phyloP scores from a whole-genome alignment of 2,888 invertebrate genomes.

The Patella pellucida region DNA sequence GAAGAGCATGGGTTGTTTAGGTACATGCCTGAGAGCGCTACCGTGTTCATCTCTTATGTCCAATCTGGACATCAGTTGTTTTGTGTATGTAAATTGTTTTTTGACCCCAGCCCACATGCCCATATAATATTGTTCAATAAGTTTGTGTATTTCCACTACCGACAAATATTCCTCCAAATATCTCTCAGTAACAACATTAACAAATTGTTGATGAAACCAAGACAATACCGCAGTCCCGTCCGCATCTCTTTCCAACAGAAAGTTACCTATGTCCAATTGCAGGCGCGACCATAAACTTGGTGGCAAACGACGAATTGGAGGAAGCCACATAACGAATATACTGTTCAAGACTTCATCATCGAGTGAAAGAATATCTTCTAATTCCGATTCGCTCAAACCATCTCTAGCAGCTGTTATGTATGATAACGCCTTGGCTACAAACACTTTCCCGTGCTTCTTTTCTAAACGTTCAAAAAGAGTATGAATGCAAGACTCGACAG shows the following conservation, averaged over 20 bases:
- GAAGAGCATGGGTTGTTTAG: slow-evolving; percentile 59
- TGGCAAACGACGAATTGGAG: slow-evolving; percentile 60
- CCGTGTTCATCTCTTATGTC: slow-evolving; percentile 40
- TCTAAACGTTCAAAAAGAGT: slow-evolving; percentile 55
- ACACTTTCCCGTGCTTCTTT: slow-evolving; percentile 46
- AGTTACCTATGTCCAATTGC: slow-evolving; percentile 48
- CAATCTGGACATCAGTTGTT: slow-evolving; percentile 41
- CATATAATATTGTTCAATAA: slow-evolving; percentile 63
- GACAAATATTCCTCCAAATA: slow-evolving; percentile 37
- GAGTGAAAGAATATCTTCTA: slow-evolving; percentile 62
- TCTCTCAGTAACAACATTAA: slow-evolving; percentile 45
- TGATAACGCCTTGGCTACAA: slow-evolving; percentile 51
- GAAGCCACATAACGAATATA: slow-evolving; percentile 51
- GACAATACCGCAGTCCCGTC: slow-evolving; percentile 54
- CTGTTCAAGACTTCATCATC: slow-evolving; percentile 58
- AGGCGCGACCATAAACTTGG: slow-evolving; percentile 51
- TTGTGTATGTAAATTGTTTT: slow-evolving; percentile 59
- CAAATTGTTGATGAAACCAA: slow-evolving; percentile 62
- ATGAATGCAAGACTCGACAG: slow-evolving; percentile 50
- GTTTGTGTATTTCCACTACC: slow-evolving; percentile 45
- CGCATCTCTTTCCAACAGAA: slow-evolving; percentile 46
- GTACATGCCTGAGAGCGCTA: slow-evolving; percentile 57
- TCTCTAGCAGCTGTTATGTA: slow-evolving; percentile 55
- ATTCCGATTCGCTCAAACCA: slow-evolving; percentile 59
- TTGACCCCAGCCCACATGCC: slow-evolving; percentile 60